Conservation (phyloP, 2,797 vertebrate species). For the Eospalax fontanierii region DNA sequence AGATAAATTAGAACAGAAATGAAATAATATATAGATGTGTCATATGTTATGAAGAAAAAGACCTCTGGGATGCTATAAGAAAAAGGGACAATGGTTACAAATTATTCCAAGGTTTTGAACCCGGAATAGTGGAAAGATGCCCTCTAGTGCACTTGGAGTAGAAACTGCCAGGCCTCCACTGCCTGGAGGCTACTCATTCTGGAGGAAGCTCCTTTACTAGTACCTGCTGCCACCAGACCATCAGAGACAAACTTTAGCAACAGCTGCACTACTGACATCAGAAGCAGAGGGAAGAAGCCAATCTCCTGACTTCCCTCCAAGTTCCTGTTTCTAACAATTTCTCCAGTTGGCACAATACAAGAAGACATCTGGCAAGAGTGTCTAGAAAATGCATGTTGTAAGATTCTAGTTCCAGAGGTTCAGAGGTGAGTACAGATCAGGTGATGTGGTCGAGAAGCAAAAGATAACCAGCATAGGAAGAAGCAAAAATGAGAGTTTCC, state of each 20-base stretch:
- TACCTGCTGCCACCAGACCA: not conserved
- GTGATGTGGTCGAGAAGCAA: not conserved
- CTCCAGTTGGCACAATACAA: not conserved
- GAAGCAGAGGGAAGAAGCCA: not conserved
- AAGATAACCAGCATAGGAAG: not conserved
- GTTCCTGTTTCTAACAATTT: not conserved
- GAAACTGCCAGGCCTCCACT: not conserved
- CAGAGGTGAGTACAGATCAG: not conserved
- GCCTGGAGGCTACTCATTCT: too few relatives aligned
- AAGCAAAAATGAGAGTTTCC: constrained; percentile 28
- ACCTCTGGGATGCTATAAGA: too few relatives aligned
- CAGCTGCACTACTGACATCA: not conserved
- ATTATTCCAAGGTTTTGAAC: not conserved
- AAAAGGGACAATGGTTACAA: not conserved
- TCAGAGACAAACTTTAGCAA: not conserved
- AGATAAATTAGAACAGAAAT: constrained; percentile 13
- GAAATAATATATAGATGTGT: not conserved
- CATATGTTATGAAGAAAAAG: constrained; percentile 20
- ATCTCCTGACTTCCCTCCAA: not conserved
- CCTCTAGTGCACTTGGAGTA: not conserved
- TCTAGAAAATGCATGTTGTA: constrained; percentile 55
- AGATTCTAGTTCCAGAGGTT: not conserved
- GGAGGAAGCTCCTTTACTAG: too few relatives aligned
- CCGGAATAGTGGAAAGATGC: not conserved
- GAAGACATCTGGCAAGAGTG: not conserved